These are phyloP conservation scores for Cephalophus harveyi DNA, from an alignment of 2,113 vertebrate species.

Conservation along the genomic window DNA sequence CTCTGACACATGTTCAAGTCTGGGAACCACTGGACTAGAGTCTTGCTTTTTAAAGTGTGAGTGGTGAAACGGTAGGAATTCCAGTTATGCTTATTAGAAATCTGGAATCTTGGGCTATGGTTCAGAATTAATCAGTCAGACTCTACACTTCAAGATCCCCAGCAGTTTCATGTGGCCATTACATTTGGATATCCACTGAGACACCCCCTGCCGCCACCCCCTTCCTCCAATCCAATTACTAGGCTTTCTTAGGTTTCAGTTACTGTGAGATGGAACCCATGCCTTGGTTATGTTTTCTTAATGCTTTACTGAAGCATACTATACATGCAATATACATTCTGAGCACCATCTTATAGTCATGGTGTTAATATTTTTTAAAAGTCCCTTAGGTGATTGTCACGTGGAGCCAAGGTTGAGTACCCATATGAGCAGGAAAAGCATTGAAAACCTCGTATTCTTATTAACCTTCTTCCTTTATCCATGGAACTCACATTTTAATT, in stretches of 20 bases:
- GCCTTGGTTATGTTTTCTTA: neutral
- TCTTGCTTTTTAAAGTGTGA: neutral
- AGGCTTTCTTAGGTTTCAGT: neutral
- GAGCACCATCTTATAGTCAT: neutral
- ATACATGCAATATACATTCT: neutral
- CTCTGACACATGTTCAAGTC: neutral
- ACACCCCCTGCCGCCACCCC: neutral
- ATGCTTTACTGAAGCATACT: neutral
- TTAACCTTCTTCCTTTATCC: slow-evolving; percentile 11
- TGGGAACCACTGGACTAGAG: neutral
- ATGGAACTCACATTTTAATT: slow-evolving; percentile 33
- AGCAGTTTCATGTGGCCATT: neutral
- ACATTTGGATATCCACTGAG: neutral
- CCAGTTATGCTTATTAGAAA: neutral
- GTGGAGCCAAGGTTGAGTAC: neutral
- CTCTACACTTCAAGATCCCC: neutral
- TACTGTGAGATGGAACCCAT: neutral
- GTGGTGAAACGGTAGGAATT: neutral
- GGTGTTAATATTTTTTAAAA: neutral
- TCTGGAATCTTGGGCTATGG: neutral
- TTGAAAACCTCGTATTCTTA: neutral
- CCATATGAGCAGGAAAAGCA: neutral
- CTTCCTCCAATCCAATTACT: neutral
- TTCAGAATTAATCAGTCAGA: neutral
- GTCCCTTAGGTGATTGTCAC: neutral